phyloP scores from a whole-genome alignment of 2,113 vertebrate genomes.

The Eidolon helvum region DNA sequence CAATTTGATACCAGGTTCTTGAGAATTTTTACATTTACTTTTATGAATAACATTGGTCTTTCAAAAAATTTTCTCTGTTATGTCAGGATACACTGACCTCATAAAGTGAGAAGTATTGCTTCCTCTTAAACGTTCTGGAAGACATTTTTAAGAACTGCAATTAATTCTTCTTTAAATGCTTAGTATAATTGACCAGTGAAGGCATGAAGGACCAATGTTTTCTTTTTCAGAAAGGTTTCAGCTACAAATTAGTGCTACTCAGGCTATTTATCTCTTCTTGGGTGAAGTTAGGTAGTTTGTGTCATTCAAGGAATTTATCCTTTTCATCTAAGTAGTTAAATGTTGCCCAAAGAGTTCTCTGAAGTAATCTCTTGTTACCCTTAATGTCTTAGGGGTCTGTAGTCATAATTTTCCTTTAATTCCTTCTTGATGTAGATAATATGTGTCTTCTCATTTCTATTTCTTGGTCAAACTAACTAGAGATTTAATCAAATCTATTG shows the following conservation, averaged over 20 bases:
- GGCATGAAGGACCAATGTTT: not conserved
- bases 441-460: not conserved
- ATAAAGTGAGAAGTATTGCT: not conserved
- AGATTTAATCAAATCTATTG: not conserved
- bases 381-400: not conserved
- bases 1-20: not conserved
- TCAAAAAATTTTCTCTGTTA: not conserved
- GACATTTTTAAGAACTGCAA: not conserved
- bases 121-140: not conserved
- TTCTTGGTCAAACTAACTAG: not conserved
- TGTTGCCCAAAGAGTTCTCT: not conserved
- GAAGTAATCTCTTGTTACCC: not conserved
- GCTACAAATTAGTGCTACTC: not conserved
- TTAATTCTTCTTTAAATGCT: not conserved
- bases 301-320: not conserved
- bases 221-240: not conserved
- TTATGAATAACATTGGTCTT: not conserved
- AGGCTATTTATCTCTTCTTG: not conserved
- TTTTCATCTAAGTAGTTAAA: not conserved
- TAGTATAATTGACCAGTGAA: not conserved
- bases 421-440: not conserved
- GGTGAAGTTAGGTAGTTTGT: not conserved
- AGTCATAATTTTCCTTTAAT: not conserved
- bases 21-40: not conserved
- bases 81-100: not conserved